Conservation (phyloP, 2,113 vertebrate species). For the Passerina amoena region DNA sequence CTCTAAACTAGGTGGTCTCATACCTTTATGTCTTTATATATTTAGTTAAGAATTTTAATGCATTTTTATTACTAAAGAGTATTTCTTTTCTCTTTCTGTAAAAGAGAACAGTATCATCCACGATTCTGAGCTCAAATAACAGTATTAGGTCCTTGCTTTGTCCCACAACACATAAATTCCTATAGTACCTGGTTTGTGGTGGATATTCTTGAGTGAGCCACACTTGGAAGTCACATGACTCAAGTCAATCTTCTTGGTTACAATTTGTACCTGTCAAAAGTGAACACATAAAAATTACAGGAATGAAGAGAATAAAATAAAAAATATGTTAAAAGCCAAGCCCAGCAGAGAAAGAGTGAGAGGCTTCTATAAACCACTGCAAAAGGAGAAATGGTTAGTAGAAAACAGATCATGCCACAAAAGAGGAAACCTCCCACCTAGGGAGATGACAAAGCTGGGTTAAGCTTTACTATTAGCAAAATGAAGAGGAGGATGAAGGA, state of each 20-base stretch:
- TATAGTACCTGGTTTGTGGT: constrained; percentile 89
- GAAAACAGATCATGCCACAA: constrained; percentile 43
- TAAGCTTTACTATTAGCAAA: constrained; percentile 55
- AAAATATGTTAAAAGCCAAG: not conserved
- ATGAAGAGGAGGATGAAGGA: constrained; percentile 14
- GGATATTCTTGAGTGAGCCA: constrained; percentile 92
- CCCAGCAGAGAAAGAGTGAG: not conserved
- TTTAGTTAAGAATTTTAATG: not conserved
- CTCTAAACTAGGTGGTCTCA: not conserved
- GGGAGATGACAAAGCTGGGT: not conserved
- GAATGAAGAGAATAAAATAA: not conserved
- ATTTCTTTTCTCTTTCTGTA: not conserved
- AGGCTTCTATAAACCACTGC: constrained; percentile 47
- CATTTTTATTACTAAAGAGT: not conserved
- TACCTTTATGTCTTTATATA: not conserved
- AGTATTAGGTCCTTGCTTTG: not conserved
- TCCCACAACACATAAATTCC: not conserved
- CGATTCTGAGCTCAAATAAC: not conserved
- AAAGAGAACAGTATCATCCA: not conserved
- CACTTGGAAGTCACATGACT: constrained; percentile 94
- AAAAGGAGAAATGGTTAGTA: constrained; percentile 67
- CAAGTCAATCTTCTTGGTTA: constrained; percentile 93
- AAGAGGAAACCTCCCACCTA: constrained; percentile 8
- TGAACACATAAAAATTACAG: constrained; percentile 26
- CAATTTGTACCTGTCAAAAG: constrained; percentile 85